Evolutionary conservation across 1,140 invertebrate species (phyloP), one percentile per base, ranked within the genome.

Genomic region (Heterodera schachtii): DNA sequence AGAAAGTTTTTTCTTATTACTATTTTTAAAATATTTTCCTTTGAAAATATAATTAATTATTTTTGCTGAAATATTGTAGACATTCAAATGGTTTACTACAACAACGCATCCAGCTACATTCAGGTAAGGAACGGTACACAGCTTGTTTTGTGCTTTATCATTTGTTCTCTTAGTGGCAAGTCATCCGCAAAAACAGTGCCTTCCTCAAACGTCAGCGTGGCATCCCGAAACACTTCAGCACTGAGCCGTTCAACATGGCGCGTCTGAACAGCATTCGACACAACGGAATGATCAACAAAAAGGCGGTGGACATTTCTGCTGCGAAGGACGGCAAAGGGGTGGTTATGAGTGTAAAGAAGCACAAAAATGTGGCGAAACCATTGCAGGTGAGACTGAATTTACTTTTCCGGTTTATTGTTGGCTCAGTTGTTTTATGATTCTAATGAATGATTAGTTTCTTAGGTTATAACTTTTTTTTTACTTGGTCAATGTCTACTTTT

Each of bases 211-310:
- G 78, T 46, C 83, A 84, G 70, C 83, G 83, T 19, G 83, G 83
- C 49, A 84, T 84, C 57, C 78, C 84, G 4, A 84, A 84, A 52
- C 71, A 75, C 11, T 84, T 84, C 71, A 83, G 80, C 84, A 84
- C 83, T 41, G 83, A 84, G n/a, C 64, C 47, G 2, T 84, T 85
- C 84, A 84, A 84, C 44, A 16, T 85, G 21, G 69, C 46, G 19
- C 69, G 75, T 52, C 8, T 84, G n/a, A 84, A 84, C 66, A 82
- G 78, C 64, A 57, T 75, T 31, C 83, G 83, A 21, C 76, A 78
- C 84, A 84, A 84, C 69, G 83, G 83, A 19, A 64, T 84, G n/a
- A 64, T 84, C 81, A 84, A 84, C 69, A 80, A 57, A 60, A 85
- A 73, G 21, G 83, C 71, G 49, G 84, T 84, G n/a, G 83, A 84